Evolutionary conservation across 2,888 invertebrate genomes (phyloP), one percentile per base, ranked within the genome.

Genomic region (Macrosoma leucophasiata): DNA sequence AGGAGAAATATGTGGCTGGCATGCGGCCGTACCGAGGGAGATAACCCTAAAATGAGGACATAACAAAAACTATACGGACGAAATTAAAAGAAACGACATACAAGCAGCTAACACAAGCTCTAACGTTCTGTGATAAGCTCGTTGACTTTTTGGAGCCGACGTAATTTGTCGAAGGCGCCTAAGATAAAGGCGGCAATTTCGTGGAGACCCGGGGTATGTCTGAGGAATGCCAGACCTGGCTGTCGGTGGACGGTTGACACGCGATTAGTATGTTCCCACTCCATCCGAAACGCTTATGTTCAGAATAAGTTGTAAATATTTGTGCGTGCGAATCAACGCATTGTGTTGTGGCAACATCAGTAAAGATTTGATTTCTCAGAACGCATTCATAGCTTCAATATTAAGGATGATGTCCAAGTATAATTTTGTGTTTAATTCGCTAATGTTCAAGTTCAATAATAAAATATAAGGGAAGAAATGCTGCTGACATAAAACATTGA

Each of bases 141-240:
- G 63, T 67, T 61, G 65, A 61, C 66, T 74, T 77, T 77, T 75
- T 70, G 71, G 76, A 52, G 58, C 69, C 75, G 73, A 65, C 69
- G 73, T 81, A 81, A 81, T 82, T 81, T 81, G 82, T 82, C 78
- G 74, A 63, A 81, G 82, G 82, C 81, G 82, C 82, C 81, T 64
- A 59, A 72, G 81, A 81, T 82, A 82, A 79, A 77, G 69, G 62
- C 67, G 64, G 63, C 64, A 61, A 65, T 62, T 65, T 60, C 57
- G 62, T 50, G 49, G 55, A 53, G 61, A 58, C 58, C 59, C 55
- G 46, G 52, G 60, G 63, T 59, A 74, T 59, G 72, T 62, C 69
- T 60, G 45, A 43, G 74, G 78, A 77, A 77, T 76, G 72, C 61
- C 62, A 61, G 58, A 54, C 55, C 54, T 49, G 46, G 45, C 52